Evolutionary conservation across 2,113 vertebrate species (phyloP), one percentile per base, ranked within the genome.

Genomic region (Spilogale gracilis): DNA sequence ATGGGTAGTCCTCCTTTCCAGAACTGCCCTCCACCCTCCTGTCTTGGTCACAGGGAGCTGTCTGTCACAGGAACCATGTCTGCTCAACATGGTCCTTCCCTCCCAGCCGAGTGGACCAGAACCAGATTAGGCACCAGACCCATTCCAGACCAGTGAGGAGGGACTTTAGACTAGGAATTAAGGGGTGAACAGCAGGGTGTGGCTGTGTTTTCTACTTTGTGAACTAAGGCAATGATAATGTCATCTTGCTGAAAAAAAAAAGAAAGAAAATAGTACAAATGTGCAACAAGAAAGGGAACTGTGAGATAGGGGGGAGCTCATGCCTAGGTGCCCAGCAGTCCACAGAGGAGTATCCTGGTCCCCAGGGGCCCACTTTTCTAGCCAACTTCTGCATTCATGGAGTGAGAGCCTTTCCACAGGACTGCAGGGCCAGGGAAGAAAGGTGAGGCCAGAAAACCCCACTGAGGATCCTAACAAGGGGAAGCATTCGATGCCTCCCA

Each of bases 381-480:
- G 13, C 27, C 61, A 56, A 82, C n/a, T 73, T 54, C 61, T 67
- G 27, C 43, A 20, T 5, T 5, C 0, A 0, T 12, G 3, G 65
- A 89, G 52, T 7, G 2, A 83, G 58, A 21, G 18, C 43, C 45
- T 5, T 56, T 74, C 48, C 78, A 9, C 23, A 20, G 52, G 27
- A 4, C 3, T 32, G 38, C 27, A 74, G 20, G 25, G 27, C 20
- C 23, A 32, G 13, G 48, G 10, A 69, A 91, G 48, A 94, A 58
- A 69, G 25, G 6, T n/a, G 30, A n/a, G 30, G 18, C 54, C 12
- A 25, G 27, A 61, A 89, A 63, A 74, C 1, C 20, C 76, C 43
- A 38, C n/a, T 54, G 12, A 86, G 54, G 45, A 71, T 32, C 45
- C 63, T 61, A 63, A 56, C 71, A 91, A 93, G 71, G 71, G 86